These are phyloP conservation scores for Corapipo altera DNA, from an alignment of 2,113 vertebrate genomes.

Conservation along the genomic window DNA sequence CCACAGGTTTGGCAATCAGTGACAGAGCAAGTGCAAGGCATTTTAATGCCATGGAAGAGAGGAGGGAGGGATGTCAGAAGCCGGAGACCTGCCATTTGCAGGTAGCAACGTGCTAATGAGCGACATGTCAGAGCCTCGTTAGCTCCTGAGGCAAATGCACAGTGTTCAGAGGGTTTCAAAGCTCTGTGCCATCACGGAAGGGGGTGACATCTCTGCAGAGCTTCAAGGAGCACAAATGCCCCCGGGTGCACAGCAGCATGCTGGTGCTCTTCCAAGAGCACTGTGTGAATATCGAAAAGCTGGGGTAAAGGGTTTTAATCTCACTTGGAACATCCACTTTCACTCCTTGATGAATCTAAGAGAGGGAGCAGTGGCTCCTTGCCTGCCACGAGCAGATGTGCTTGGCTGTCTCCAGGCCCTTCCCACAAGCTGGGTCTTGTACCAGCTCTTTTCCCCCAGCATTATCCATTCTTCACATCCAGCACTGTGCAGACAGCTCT, in stretches of 20 bases:
- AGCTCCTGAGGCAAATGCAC: not conserved
- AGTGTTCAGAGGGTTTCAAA: not conserved
- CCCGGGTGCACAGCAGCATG: not conserved
- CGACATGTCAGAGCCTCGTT: fast-evolving
- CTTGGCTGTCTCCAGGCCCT: not conserved
- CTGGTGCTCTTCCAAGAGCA: not conserved
- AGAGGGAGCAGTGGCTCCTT: not conserved
- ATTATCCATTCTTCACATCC: not conserved
- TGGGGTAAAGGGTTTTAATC: not conserved
- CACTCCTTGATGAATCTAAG: not conserved
- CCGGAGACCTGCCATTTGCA: not conserved
- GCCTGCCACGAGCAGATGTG: fast-evolving
- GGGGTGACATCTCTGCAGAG: not conserved
- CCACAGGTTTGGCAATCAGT: not conserved
- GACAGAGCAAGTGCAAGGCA: not conserved
- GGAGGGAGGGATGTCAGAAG: not conserved
- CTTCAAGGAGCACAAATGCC: not conserved
- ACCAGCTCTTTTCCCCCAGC: not conserved
- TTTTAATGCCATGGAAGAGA: not conserved
- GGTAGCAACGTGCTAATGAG: not conserved
- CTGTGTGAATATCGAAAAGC: not conserved
- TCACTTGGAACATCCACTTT: not conserved
- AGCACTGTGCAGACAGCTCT: not conserved
- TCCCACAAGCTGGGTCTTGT: not conserved
- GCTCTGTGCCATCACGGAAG: not conserved